A percentile compares a stretch with the other conserved stretches of the same genome.
phyloP scores from a whole-genome alignment of 2,797 vertebrate genomes.

The Centroberyx gerrardi region DNA sequence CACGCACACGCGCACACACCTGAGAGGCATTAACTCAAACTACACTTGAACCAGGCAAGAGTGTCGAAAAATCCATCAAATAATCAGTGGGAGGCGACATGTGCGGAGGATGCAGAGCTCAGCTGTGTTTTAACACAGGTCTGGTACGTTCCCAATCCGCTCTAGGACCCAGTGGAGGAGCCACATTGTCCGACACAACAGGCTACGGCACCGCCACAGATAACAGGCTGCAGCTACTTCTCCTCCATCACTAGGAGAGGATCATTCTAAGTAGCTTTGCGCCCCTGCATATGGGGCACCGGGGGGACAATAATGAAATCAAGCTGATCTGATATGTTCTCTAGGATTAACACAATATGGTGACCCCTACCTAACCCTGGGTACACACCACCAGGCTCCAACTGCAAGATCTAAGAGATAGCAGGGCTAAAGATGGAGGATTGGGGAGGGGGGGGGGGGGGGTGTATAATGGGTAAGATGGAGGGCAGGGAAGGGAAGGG shows the following conservation, averaged over 20 bases:
- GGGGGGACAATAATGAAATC: constrained; percentile 75
- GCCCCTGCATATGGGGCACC: constrained; percentile 67
- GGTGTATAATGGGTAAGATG: constrained; percentile 4
- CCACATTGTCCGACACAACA: constrained; percentile 56
- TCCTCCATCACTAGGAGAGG: constrained; percentile 58
- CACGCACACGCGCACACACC: constrained; percentile 8
- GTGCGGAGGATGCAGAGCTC: constrained; percentile 41
- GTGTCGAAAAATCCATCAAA: constrained; percentile 53
- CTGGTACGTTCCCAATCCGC: constrained; percentile 62
- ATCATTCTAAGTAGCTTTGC: constrained; percentile 73
- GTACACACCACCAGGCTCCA: constrained; percentile 50
- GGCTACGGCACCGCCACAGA: constrained; percentile 52
- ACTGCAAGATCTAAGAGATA: constrained; percentile 58
- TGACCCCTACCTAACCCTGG: constrained; percentile 67
- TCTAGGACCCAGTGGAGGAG: constrained; percentile 39
- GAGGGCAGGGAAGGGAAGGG: constrained; percentile 19
- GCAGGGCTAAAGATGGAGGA: constrained; percentile 40
- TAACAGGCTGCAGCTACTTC: constrained; percentile 64
- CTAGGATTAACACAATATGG: constrained; percentile 68
- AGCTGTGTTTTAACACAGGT: constrained; percentile 64
- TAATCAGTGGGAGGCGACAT: constrained; percentile 60
- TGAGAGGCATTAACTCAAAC: constrained; percentile 29
- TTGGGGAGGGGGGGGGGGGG: constrained; percentile 7
- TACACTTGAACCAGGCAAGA: constrained; percentile 30
- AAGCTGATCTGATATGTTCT: constrained; percentile 76